A percentile compares a stretch with the other conserved stretches of the same genome.
phyloP scores from a whole-genome alignment of 2,797 vertebrate genomes.

The Babyrousa celebensis region DNA sequence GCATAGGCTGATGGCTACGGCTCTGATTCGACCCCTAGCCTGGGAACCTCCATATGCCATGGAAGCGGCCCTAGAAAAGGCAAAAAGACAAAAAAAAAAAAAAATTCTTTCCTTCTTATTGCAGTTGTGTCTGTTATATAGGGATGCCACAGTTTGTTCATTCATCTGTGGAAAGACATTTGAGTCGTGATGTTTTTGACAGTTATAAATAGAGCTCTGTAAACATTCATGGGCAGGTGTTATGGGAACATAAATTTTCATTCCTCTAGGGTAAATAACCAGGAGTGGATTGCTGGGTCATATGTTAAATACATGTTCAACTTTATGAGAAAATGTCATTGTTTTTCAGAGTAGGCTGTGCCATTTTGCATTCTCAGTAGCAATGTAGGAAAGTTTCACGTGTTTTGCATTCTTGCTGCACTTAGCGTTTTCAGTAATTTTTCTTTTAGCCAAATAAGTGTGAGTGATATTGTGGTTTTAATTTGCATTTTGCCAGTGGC shows the following conservation, averaged over 20 bases:
- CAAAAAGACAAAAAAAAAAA: not conserved
- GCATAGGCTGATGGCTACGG: no score
- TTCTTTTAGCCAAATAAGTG: not conserved
- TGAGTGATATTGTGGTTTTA: not conserved
- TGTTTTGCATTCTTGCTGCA: not conserved
- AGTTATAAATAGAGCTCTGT: not conserved
- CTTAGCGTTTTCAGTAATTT: not conserved
- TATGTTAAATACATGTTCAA: no score
- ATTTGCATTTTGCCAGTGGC: no score
- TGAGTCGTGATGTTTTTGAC: not conserved
- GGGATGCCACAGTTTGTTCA: no score
- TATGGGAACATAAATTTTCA: not conserved
- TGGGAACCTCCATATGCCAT: no score
- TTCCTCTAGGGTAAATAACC: not conserved
- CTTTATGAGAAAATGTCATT: no score
- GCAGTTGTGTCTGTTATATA: no score
- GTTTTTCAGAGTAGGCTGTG: no score
- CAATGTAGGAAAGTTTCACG: not conserved
- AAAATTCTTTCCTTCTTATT: no score
- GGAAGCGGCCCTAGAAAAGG: no score
- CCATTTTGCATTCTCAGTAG: not conserved
- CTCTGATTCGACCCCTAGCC: no score
- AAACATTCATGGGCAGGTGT: not conserved
- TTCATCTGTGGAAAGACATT: not conserved
- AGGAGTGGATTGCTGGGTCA: not conserved